A percentile compares a stretch with the other conserved stretches of the same genome.
Conservation (phyloP, 2,888 invertebrate species). For the Volucella bombylans region DNA sequence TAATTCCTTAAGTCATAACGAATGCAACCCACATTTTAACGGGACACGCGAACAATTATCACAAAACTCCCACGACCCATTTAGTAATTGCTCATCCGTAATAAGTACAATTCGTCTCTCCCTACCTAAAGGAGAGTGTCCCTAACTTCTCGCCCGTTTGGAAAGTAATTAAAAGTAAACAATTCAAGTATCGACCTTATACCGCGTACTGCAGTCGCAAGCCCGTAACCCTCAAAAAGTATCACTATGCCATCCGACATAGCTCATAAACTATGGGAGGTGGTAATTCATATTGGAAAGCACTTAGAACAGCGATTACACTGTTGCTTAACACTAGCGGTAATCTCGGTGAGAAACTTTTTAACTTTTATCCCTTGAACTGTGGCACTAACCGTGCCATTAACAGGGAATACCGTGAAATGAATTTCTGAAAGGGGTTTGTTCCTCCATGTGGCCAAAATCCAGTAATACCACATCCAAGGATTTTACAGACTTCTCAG, state of each 20-base stretch:
- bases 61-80: conserved; percentile 39
- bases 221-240: neutral
- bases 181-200: conserved; percentile 11
- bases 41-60: conserved; percentile 43
- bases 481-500: neutral
- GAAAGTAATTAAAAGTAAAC: conserved; percentile 64
- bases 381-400: conserved; percentile 14
- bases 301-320: conserved; percentile 61
- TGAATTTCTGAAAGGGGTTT: conserved; percentile 27
- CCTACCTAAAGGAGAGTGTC: too few relatives aligned
- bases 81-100: conserved; percentile 53
- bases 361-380: conserved; percentile 5
- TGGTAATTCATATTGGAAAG: conserved; percentile 62
- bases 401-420: conserved; percentile 32
- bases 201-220: neutral
- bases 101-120: conserved; percentile 37
- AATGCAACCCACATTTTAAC: neutral
- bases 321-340: conserved; percentile 56
- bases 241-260: conserved; percentile 12
- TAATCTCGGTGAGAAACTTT: conserved; percentile 56
- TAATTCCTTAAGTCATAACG: conserved; percentile 35
- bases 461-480: neutral
- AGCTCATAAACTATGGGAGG: conserved; percentile 15
- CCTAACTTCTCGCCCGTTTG: neutral
- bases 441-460: neutral